Percentiles rank a stretch among this genome's conserved stretches.
These are phyloP conservation scores for Perca flavescens DNA, from an alignment of 2,113 vertebrate genomes.

Conservation along the genomic window DNA sequence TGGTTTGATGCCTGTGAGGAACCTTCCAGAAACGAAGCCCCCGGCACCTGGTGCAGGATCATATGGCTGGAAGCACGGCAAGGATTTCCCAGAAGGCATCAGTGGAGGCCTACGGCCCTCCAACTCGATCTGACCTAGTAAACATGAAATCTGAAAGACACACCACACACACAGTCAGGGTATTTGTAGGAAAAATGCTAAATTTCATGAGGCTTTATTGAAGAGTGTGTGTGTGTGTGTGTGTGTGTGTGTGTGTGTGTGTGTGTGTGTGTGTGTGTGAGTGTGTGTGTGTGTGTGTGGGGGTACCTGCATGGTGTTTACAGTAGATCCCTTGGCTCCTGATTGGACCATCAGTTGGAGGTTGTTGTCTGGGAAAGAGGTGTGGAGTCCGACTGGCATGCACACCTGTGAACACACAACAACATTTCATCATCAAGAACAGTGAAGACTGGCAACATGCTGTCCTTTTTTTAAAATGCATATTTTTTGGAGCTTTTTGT, in stretches of 20 bases:
- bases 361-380: conserved; percentile 96
- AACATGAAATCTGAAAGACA: conserved; percentile 92
- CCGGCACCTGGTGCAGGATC: conserved; percentile 92
- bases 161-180: neutral
- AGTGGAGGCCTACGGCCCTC: conserved; percentile 95
- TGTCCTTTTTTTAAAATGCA: no score
- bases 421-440: no score
- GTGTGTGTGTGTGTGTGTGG: neutral
- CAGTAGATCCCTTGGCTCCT: conserved; percentile 97
- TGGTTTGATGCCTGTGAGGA: conserved; percentile 96
- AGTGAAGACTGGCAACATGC: no score
- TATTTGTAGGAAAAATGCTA: neutral
- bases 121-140: conserved; percentile 97
- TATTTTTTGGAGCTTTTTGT: no score
- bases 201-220: neutral
- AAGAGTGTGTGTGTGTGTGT: neutral
- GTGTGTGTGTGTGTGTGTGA: no score
- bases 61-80: conserved; percentile 96
- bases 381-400: conserved; percentile 95
- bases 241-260: no score
- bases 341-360: conserved; percentile 99
- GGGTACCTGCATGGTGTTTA: conserved; percentile 97
- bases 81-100: conserved; percentile 97
- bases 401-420: conserved; percentile 85
- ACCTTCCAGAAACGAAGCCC: conserved; percentile 95